Evolutionary conservation across 2,113 vertebrate species (phyloP).

Genomic region (Oryzias woworae): DNA sequence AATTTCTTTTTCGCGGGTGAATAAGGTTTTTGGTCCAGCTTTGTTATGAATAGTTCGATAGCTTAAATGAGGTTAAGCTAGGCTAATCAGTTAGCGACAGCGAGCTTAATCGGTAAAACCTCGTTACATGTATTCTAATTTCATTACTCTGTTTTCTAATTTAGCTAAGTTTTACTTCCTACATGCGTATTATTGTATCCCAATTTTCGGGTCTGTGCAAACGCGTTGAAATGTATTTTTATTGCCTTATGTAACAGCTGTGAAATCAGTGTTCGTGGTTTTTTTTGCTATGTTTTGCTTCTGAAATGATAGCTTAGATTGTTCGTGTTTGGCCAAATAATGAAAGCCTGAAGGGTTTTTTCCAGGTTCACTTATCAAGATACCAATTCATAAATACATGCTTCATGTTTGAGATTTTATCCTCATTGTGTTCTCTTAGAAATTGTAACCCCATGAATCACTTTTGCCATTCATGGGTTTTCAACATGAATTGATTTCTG

Average conservation of each 20-base stretch:
- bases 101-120: constrained; percentile 8
- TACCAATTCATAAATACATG: no score
- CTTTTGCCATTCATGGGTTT: neutral
- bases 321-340: no score
- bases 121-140: neutral
- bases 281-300: neutral
- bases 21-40: constrained; percentile 18
- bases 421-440: no score
- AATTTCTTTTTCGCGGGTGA: constrained; percentile 6
- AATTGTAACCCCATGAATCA: no score
- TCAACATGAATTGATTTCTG: constrained; percentile 7
- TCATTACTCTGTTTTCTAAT: neutral
- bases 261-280: constrained; percentile 17
- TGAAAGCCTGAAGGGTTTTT: no score
- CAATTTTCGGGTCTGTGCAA: neutral
- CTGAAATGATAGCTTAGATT: neutral
- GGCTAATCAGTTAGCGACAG: constrained; percentile 53
- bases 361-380: no score
- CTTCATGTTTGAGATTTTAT: no score
- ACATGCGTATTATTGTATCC: neutral
- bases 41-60: constrained; percentile 48
- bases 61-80: constrained; percentile 65
- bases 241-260: constrained; percentile 50
- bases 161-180: neutral
- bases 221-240: constrained; percentile 1